Percentiles rank a stretch among this genome's conserved stretches.
Conservation (phyloP, 2,888 invertebrate species). For the Nomada fucata region DNA sequence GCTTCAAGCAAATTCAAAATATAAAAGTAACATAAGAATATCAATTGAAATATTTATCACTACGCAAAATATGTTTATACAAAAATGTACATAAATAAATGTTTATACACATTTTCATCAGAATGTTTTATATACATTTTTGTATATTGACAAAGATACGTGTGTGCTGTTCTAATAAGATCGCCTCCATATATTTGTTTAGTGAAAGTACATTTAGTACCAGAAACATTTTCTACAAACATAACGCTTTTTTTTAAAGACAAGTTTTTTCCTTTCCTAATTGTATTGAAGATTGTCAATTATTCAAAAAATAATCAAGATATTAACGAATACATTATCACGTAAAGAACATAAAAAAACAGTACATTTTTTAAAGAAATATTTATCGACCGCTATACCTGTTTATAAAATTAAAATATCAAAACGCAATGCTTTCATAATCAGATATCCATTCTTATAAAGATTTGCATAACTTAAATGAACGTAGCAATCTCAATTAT, state of each 20-base stretch:
- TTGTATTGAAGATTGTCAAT: slow-evolving; percentile 11
- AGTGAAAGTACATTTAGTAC: slow-evolving; percentile 20
- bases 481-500: background rate
- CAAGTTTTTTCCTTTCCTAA: slow-evolving; percentile 11
- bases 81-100: slow-evolving; percentile 37
- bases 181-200: slow-evolving; percentile 14
- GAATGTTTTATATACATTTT: slow-evolving; percentile 31
- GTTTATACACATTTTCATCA: background rate
- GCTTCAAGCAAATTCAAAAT: slow-evolving; percentile 45
- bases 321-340: slow-evolving; percentile 1
- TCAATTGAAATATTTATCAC: slow-evolving; percentile 35
- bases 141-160: slow-evolving; percentile 20
- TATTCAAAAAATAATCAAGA: slow-evolving; percentile 24
- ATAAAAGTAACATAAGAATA: slow-evolving; percentile 52
- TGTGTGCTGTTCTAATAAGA: slow-evolving; percentile 26
- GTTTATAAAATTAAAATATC: background rate
- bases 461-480: slow-evolving; percentile 1
- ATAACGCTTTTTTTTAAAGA: slow-evolving; percentile 4
- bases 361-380: background rate
- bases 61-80: slow-evolving; percentile 12
- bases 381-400: background rate
- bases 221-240: slow-evolving; percentile 12
- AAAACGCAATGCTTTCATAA: background rate
- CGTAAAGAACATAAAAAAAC: background rate
- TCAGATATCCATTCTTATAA: background rate